Base-by-base conservation (phyloP, 2,888 invertebrate species). In the Harpalus rufipes region DNA sequence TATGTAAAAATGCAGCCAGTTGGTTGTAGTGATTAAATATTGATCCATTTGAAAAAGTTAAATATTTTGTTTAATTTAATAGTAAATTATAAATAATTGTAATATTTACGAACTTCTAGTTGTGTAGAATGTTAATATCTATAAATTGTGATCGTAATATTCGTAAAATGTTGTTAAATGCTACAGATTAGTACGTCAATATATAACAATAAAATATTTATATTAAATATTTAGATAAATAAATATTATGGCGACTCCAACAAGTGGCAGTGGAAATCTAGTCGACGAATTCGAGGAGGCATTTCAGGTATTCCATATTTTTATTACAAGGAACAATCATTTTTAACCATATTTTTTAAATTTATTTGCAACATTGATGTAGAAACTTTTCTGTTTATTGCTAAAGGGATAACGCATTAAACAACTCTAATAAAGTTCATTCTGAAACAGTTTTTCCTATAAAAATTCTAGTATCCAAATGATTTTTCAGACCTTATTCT, bases 231-330 rank as follows among this genome's bases (percentile, higher is more conserved):
- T 56, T 56, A 78, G 14, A 44, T 51, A 39, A 68, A 68, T 44
- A 44, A 68, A 21, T 56, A 51, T 65, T 85, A 96, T 96, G 96
- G 95, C 96, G 89, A 94, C 95, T 86, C 95, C 96, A 86, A 95
- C 96, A 85, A 96, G 96, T 89, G 96, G 96, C 86, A 95, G 95
- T 91, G 96, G 96, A 63, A 97, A 97, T 92, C 92, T 97, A 81
- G 96, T 97, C 81, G 97, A 97, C 89, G 97, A 97, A 91, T 97
- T 97, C 89, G 97, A 97, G 91, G 97, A 97, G 92, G 96, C 97
- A 2, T 97, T 97, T 91, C 97, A 97, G 93, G 96, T 96, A 92
- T 91, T 25, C 44, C 8, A 44, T 51, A 12, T 44, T 44, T 10
- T 44, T 44, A 7, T 5, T 32, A 32, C 5, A 32, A 5, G 32